These are phyloP conservation scores for Sphyrna mokarran DNA, from an alignment of 2,113 vertebrate genomes.

Conservation along the genomic window DNA sequence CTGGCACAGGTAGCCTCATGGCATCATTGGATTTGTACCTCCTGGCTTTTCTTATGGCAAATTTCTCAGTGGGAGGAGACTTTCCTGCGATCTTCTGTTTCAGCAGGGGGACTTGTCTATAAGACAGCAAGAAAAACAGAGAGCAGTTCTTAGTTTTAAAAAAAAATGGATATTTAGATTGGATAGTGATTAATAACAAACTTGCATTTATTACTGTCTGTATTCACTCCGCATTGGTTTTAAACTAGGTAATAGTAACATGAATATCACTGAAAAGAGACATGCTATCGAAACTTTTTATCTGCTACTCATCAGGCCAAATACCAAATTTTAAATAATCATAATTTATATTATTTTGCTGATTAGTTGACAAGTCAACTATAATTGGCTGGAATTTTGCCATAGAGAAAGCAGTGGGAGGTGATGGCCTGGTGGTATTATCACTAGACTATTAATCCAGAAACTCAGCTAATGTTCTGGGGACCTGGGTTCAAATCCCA, in stretches of 20 bases:
- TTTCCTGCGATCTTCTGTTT: constrained; percentile 75
- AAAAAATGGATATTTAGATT: neutral
- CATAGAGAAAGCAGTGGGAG: neutral
- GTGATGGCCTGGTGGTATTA: no score
- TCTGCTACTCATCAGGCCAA: neutral
- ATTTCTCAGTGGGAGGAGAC: constrained; percentile 72
- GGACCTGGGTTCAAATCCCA: no score
- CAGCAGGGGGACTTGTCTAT: constrained; percentile 61
- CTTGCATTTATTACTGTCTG: neutral
- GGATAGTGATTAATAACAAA: neutral
- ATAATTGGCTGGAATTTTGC: neutral
- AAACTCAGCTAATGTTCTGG: no score
- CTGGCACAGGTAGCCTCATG: constrained; percentile 56
- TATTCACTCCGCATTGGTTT: neutral
- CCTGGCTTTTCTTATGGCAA: constrained; percentile 68
- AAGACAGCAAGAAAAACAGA: neutral
- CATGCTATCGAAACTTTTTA: neutral
- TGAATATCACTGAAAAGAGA: neutral
- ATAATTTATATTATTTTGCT: neutral
- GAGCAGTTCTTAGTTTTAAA: neutral
- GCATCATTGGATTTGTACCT: constrained; percentile 57
- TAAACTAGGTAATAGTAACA: neutral
- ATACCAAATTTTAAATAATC: neutral
- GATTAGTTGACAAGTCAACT: neutral
- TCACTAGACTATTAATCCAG: no score